These are phyloP conservation scores for Elmis aenea DNA, from an alignment of 2,888 invertebrate genomes.

Conservation along the genomic window DNA sequence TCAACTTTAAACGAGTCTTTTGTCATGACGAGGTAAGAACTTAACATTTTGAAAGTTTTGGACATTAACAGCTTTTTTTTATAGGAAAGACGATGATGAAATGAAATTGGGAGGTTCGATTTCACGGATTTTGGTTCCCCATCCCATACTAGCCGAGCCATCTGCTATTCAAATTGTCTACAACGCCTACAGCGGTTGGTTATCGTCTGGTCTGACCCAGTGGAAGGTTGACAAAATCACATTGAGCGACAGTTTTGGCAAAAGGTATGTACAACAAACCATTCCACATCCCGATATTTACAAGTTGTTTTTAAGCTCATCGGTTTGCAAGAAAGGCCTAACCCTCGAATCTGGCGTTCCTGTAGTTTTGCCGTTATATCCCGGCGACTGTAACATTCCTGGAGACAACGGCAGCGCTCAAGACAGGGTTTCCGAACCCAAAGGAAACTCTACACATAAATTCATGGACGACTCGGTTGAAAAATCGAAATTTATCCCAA, in stretches of 20 bases:
- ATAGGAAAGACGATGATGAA: constrained; percentile 75
- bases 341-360: constrained; percentile 69
- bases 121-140: constrained; percentile 80
- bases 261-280: constrained; percentile 55
- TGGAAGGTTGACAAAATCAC: constrained; percentile 80
- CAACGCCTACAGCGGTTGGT: constrained; percentile 86
- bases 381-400: constrained; percentile 72
- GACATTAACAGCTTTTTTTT: constrained; percentile 14
- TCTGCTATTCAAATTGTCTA: constrained; percentile 71
- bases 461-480: constrained; percentile 12
- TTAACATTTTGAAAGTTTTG: background rate
- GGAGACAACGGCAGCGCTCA: constrained; percentile 38
- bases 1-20: constrained; percentile 83
- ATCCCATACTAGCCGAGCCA: constrained; percentile 76
- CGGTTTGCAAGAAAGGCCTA: constrained; percentile 73
- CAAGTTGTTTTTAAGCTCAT: too few species aligned
- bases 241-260: constrained; percentile 79
- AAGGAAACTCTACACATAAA: constrained; percentile 2
- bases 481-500: constrained; percentile 37
- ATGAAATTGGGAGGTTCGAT: constrained; percentile 67
- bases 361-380: constrained; percentile 66
- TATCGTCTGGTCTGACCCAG: constrained; percentile 73
- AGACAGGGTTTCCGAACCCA: constrained; percentile 10
- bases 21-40: constrained; percentile 72
- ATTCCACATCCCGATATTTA: too few species aligned